These are phyloP conservation scores for Yponomeuta cagnagella DNA, from an alignment of 2,888 invertebrate genomes.

Conservation along the genomic window DNA sequence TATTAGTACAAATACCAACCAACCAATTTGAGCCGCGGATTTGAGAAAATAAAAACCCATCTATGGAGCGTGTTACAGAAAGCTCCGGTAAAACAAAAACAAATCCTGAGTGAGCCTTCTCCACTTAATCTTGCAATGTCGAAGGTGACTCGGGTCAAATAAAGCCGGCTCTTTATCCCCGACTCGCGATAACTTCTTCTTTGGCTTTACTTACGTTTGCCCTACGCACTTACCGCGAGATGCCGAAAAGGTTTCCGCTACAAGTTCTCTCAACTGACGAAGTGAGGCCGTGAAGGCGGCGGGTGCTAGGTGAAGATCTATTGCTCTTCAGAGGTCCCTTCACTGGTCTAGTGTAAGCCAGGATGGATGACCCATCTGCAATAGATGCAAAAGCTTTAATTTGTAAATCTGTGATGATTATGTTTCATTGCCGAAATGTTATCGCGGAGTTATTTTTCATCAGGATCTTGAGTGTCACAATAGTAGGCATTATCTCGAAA, in stretches of 20 bases:
- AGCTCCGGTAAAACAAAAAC: too few relatives aligned
- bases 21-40: too few relatives aligned
- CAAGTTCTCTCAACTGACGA: background rate
- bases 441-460: too few relatives aligned
- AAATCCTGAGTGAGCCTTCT: background rate
- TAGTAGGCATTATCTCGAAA: too few relatives aligned
- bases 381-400: background rate
- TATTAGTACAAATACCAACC: too few relatives aligned
- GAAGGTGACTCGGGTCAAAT: conserved; percentile 56
- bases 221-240: background rate
- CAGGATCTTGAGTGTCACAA: too few relatives aligned
- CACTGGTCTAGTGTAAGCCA: background rate
- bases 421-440: too few relatives aligned
- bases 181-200: conserved; percentile 48
- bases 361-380: background rate
- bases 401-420: background rate
- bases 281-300: background rate
- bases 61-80: too few relatives aligned
- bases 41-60: too few relatives aligned
- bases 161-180: conserved; percentile 61
- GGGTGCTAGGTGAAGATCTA: background rate
- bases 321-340: background rate
- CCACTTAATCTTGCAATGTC: background rate
- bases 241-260: background rate
- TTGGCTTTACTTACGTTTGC: conserved; percentile 22